Evolutionary conservation across 2,797 vertebrate genomes (phyloP).

Genomic region (Liasis olivaceus): DNA sequence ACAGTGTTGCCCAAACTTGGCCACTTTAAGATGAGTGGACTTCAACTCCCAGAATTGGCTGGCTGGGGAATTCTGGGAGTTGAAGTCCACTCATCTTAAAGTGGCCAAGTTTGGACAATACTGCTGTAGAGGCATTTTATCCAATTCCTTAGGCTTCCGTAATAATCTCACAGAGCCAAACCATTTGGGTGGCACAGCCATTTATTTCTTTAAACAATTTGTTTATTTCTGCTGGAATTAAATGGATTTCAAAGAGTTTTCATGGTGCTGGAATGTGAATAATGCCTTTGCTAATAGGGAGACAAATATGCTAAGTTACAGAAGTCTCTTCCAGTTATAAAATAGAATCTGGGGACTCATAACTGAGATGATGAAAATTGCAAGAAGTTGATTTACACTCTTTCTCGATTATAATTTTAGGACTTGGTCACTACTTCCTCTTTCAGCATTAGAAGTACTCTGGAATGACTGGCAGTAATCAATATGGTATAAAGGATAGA

Average conservation of each 20-base stretch:
- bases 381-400: background rate
- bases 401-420: too few species aligned
- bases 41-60: too few species aligned
- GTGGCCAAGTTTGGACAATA: too few species aligned
- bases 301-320: background rate
- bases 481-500: background rate
- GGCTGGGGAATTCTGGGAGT: too few species aligned
- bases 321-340: background rate
- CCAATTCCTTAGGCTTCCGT: slow-evolving; percentile 32
- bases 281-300: slow-evolving; percentile 12
- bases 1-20: too few species aligned
- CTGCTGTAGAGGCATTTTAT: too few species aligned
- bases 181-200: background rate
- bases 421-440: background rate
- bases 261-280: slow-evolving; percentile 1
- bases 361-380: background rate
- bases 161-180: slow-evolving; percentile 23
- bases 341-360: background rate
- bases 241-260: background rate
- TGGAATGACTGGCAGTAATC: background rate
- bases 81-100: too few species aligned
- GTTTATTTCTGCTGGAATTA: slow-evolving; percentile 29
- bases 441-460: too few species aligned
- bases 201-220: slow-evolving; percentile 22
- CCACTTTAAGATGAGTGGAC: too few species aligned